Conservation (phyloP, 2,113 vertebrate species). For the Acanthochromis polyacanthus region DNA sequence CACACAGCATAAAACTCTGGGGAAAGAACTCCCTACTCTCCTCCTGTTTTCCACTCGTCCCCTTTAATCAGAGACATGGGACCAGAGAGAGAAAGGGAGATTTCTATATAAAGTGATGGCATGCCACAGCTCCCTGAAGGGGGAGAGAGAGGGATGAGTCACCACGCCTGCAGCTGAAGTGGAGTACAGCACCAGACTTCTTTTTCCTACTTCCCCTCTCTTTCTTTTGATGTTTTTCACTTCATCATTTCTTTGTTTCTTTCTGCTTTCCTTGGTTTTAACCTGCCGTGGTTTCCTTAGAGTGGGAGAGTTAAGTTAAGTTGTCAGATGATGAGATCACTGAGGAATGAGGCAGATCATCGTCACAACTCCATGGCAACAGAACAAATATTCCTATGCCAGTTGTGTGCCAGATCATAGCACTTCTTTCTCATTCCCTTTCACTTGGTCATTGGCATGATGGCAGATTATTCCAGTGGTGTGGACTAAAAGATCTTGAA, state of each 20-base stretch:
- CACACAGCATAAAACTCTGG: constrained; percentile 51
- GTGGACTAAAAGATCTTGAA: no score
- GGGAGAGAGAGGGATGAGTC: constrained; percentile 59
- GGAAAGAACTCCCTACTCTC: constrained; percentile 46
- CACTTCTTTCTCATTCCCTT: constrained; percentile 13
- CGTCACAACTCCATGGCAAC: constrained; percentile 49
- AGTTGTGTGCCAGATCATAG: constrained; percentile 11
- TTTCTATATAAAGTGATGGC: constrained; percentile 83
- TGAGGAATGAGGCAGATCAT: constrained; percentile 43
- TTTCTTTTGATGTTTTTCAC: neutral
- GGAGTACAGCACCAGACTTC: constrained; percentile 13
- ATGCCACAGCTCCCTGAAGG: constrained; percentile 70
- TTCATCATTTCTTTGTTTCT: neutral
- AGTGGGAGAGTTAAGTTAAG: neutral
- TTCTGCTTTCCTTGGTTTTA: neutral
- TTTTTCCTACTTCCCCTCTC: neutral
- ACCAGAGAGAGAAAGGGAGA: constrained; percentile 39
- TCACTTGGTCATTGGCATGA: neutral
- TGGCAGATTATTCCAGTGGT: no score
- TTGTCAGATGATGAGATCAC: constrained; percentile 14
- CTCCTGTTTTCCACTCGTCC: constrained; percentile 58
- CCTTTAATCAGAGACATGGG: constrained; percentile 67
- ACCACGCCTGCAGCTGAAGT: constrained; percentile 51
- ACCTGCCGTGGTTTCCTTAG: neutral
- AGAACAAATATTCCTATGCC: constrained; percentile 49